These are phyloP conservation scores for Stegana nigrithorax DNA, from an alignment of 2,888 invertebrate genomes.

Conservation along the genomic window DNA sequence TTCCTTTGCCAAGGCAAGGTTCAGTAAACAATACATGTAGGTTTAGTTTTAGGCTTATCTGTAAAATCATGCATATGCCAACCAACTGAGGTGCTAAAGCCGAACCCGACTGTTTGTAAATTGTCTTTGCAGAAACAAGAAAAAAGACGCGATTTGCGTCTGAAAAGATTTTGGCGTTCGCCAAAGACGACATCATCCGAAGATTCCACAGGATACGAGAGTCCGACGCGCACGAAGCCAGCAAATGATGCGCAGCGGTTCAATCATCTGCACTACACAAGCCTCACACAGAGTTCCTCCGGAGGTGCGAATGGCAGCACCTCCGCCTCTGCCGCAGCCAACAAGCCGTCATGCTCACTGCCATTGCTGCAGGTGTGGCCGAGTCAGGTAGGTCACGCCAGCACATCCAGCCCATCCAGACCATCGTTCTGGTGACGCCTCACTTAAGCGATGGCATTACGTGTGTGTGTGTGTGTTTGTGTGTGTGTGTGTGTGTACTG, in stretches of 20 bases:
- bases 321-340: slow-evolving; percentile 41
- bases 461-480: neutral
- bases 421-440: no score
- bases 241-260: slow-evolving; percentile 65
- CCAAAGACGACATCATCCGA: slow-evolving; percentile 69
- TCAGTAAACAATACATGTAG: no score
- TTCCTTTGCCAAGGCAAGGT: no score
- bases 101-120: no score
- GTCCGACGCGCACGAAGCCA: slow-evolving; percentile 67
- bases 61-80: no score
- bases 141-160: slow-evolving; percentile 69
- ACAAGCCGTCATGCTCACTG: slow-evolving; percentile 71
- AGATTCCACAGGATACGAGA: slow-evolving; percentile 70
- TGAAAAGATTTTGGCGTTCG: slow-evolving; percentile 69
- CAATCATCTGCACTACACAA: slow-evolving; percentile 63
- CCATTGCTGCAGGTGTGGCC: slow-evolving; percentile 78
- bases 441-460: no score
- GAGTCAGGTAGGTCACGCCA: slow-evolving; percentile 69
- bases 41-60: no score
- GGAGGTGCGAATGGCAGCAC: slow-evolving; percentile 36
- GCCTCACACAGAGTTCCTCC: slow-evolving; percentile 56
- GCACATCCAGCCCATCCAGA: no score
- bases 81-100: no score
- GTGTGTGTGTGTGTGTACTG: slow-evolving; percentile 20
- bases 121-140: slow-evolving; percentile 69